Percentiles rank a stretch among this genome's conserved stretches.
These are phyloP conservation scores for Platygyra sinensis DNA, from an alignment of 64 coral and sea anemone genomes.

Conservation along the genomic window DNA sequence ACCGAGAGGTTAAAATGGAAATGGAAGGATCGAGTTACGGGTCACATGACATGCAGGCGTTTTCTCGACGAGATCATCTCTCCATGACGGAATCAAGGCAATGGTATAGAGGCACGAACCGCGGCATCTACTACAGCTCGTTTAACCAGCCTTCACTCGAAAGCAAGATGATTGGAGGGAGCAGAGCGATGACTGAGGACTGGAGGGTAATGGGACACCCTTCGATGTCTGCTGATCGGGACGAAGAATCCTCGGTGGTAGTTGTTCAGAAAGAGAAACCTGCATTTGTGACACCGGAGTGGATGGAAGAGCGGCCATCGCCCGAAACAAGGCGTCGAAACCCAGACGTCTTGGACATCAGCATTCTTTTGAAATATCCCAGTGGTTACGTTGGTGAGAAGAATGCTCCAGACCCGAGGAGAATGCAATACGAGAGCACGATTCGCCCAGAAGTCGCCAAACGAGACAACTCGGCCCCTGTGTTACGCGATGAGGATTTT, in stretches of 20 bases:
- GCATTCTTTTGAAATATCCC: constrained; percentile 11
- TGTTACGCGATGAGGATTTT: not conserved
- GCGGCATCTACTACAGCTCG: not conserved
- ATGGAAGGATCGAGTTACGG: not conserved
- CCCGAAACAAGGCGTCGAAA: not conserved
- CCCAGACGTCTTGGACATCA: not conserved
- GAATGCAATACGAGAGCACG: not conserved
- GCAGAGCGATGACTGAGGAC: not conserved
- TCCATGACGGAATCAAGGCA: not conserved
- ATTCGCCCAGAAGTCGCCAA: constrained; percentile 17
- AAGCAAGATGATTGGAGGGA: not conserved
- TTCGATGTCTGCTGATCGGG: not conserved
- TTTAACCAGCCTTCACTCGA: not conserved
- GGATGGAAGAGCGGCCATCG: not conserved
- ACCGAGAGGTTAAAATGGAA: not conserved
- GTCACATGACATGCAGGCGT: constrained; percentile 1
- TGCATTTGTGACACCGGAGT: not conserved
- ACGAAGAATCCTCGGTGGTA: not conserved
- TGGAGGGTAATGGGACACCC: not conserved
- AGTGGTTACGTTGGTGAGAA: not conserved
- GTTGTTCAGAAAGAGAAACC: constrained; percentile 5
- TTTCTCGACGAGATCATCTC: not conserved
- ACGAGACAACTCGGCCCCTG: not conserved
- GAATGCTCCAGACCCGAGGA: not conserved
- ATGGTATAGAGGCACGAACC: not conserved